Percentiles rank a stretch among this genome's conserved stretches.
Conservation (phyloP, 2,888 invertebrate genomes). For the Aphodius granarius region DNA sequence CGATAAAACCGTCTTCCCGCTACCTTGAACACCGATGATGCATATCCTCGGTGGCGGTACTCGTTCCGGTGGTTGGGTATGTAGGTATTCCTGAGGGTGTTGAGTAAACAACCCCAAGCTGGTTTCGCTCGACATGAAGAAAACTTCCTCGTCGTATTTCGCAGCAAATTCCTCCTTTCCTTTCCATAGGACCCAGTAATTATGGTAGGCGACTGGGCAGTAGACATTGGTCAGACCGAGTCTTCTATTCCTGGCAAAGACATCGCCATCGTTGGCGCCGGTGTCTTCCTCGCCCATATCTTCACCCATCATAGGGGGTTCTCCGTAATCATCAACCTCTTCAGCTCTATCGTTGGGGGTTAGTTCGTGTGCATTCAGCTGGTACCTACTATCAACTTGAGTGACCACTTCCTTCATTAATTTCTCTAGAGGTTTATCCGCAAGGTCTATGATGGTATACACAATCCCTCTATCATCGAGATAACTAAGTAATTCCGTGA, state of each 20-base stretch:
- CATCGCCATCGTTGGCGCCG: slow-evolving; percentile 35
- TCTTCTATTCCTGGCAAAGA: slow-evolving; percentile 44
- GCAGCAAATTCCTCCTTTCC: slow-evolving; percentile 61
- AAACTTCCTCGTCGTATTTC: slow-evolving; percentile 58
- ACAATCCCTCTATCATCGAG: slow-evolving; percentile 19
- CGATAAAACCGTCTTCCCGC: slow-evolving; percentile 59
- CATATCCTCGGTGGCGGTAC: slow-evolving; percentile 61
- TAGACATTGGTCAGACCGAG: slow-evolving; percentile 63
- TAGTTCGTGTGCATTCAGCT: slow-evolving; percentile 53
- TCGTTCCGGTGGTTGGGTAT: slow-evolving; percentile 51
- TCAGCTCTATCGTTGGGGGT: slow-evolving; percentile 56
- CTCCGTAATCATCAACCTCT: slow-evolving; percentile 56
- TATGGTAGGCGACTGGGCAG: slow-evolving; percentile 64
- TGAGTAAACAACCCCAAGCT: slow-evolving; percentile 57
- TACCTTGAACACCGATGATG: slow-evolving; percentile 59
- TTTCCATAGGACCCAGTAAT: slow-evolving; percentile 60
- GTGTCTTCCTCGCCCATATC: slow-evolving; percentile 49
- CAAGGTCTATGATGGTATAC: slow-evolving; percentile 32
- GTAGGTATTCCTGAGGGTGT: slow-evolving; percentile 57
- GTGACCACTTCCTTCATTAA: slow-evolving; percentile 44
- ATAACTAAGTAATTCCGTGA: slow-evolving; percentile 27
- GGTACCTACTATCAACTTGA: slow-evolving; percentile 45
- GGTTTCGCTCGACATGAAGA: slow-evolving; percentile 58
- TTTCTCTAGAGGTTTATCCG: slow-evolving; percentile 40
- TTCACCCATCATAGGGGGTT: slow-evolving; percentile 52